Evolutionary conservation across 2,888 invertebrate genomes (phyloP), one percentile per base, ranked within the genome.

Genomic region (Rotaria magnacalcarata): DNA sequence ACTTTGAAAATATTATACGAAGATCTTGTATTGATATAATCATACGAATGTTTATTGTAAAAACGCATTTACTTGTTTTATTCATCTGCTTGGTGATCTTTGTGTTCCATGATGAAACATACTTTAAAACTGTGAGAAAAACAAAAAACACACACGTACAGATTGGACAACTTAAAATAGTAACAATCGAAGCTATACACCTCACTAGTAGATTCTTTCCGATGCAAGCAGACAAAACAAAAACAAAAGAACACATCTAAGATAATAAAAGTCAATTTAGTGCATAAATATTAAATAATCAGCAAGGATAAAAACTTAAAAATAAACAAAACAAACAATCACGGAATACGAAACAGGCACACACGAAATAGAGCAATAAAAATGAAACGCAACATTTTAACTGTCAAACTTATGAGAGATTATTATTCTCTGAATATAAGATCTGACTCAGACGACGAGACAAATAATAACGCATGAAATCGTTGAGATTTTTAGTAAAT

Each of bases 371-470:
- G 34, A 56, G 11, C 27, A 14, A 34, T 5, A 67, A 2, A n/a
- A 67, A 19, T 34, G 2, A 67, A 5, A 67, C 11, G 67, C 2
- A 34, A 67, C 34, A n/a, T 58, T n/a, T 11, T 14, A 67, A 34
- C 34, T 52, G 52, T 52, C 16, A 16, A 27, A 14, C 5, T 27
- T 14, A 34, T 16, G 6, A 41, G 34, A 67, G 67, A 67, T 67
- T 34, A 34, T 34, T 67, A 41, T 67, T 67, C 67, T 67, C 67
- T 19, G 34, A 67, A 67, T 34, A 7, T 27, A 6, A 34, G 16
- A 67, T 67, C 67, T 67, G 67, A 67, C 67, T 27, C 67, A 67
- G 67, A 34, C 34, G 34, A 67, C 34, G 67, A 34, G 67, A 34
- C 50, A 41, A 19, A 54, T 16, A 34, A 34, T 8, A 34, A 34